phyloP scores from a whole-genome alignment of 37 sponge, comb jelly and placozoan species.

The Eunapius fragilis region DNA sequence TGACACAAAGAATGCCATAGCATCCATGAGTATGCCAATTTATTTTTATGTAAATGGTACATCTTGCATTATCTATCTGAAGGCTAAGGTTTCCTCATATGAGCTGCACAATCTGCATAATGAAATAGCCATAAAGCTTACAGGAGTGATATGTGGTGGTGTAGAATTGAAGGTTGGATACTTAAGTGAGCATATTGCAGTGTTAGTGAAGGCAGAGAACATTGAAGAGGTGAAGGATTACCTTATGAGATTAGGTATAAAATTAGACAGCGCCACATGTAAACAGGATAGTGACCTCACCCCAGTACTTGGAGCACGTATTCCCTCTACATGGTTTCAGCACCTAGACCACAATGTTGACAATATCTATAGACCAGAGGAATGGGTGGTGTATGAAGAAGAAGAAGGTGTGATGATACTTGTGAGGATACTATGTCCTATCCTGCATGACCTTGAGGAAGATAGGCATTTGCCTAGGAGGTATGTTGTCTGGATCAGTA shows the following conservation, averaged over 20 bases:
- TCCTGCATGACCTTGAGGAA: not conserved
- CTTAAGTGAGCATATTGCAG: not conserved
- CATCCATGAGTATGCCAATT: not conserved
- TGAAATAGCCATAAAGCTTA: not conserved
- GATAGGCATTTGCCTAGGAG: not conserved
- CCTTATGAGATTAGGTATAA: not conserved
- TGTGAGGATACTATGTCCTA: not conserved
- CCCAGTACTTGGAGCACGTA: slow-evolving; percentile 20
- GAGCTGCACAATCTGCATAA: not conserved
- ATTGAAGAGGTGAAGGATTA: not conserved
- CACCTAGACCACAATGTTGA: slow-evolving; percentile 36
- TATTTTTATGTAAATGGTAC: not conserved
- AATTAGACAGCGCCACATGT: not conserved
- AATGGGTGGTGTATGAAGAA: slow-evolving; percentile 54
- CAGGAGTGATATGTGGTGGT: not conserved
- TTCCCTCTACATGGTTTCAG: slow-evolving; percentile 35
- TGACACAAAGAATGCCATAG: not conserved
- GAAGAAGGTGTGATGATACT: not conserved
- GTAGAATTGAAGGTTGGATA: not conserved
- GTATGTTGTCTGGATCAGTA: not conserved
- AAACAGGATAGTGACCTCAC: not conserved
- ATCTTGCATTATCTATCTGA: not conserved
- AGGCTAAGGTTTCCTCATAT: not conserved
- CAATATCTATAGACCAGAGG: slow-evolving; percentile 49
- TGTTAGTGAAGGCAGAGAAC: not conserved